phyloP scores from a whole-genome alignment of 2,797 vertebrate species.

The Danio kyathit region DNA sequence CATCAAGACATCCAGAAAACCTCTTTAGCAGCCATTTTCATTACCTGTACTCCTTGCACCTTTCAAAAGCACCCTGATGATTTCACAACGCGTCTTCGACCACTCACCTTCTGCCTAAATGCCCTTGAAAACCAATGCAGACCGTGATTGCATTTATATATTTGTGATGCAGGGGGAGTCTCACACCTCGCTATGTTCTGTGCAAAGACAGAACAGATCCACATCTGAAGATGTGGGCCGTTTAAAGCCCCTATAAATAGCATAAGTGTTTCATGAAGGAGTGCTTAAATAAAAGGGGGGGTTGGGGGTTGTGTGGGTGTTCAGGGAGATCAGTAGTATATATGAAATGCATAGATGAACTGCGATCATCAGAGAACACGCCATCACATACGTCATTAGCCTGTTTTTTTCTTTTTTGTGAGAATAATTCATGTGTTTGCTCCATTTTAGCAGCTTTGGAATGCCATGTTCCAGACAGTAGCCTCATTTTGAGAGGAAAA shows the following conservation, averaged over 20 bases:
- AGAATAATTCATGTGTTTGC: constrained; percentile 50
- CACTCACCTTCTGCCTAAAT: constrained; percentile 44
- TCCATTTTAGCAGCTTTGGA: constrained; percentile 40
- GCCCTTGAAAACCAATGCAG: constrained; percentile 15
- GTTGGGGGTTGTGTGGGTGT: constrained; percentile 7
- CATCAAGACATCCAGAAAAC: not conserved
- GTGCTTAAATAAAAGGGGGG: constrained; percentile 12
- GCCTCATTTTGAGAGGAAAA: constrained; percentile 43
- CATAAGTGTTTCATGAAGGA: constrained; percentile 49
- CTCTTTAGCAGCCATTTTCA: not conserved
- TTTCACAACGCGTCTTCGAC: constrained; percentile 11
- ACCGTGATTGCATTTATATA: constrained; percentile 34
- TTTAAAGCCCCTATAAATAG: constrained; percentile 62
- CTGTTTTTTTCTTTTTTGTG: not conserved
- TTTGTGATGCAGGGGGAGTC: constrained; percentile 40
- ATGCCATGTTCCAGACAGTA: constrained; percentile 21
- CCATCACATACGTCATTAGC: constrained; percentile 11
- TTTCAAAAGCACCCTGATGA: constrained; percentile 22
- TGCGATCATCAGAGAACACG: constrained; percentile 18
- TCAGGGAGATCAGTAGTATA: constrained; percentile 46
- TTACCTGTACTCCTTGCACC: constrained; percentile 1
- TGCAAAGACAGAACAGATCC: constrained; percentile 27
- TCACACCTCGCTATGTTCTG: constrained; percentile 38
- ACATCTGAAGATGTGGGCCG: constrained; percentile 55
- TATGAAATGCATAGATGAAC: constrained; percentile 23